A percentile compares a stretch with the other conserved stretches of the same genome.
These are phyloP conservation scores for Tridacna crocea DNA, from an alignment of 2,888 invertebrate species.

Conservation along the genomic window DNA sequence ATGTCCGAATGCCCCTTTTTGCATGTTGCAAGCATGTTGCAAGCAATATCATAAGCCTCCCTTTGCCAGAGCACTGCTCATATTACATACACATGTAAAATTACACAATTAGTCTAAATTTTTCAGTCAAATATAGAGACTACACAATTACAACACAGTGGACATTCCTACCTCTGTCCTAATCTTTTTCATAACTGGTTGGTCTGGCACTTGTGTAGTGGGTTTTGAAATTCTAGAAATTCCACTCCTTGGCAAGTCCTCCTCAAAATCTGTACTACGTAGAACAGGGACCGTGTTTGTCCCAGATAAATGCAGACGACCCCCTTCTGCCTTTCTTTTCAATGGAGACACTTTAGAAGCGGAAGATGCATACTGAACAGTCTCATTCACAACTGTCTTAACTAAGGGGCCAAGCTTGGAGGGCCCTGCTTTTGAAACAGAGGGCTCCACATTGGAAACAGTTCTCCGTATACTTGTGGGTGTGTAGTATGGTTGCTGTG, in stretches of 20 bases:
- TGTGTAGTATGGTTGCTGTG: conserved; percentile 18
- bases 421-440: conserved; percentile 25
- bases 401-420: background rate
- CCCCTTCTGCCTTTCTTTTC: conserved; percentile 52
- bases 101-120: too few species aligned
- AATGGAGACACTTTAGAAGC: background rate
- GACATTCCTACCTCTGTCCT: background rate
- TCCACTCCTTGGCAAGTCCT: conserved; percentile 11
- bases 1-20: too few species aligned
- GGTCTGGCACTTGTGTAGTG: background rate
- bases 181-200: conserved; percentile 14
- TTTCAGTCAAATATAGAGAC: too few species aligned
- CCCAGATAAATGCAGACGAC: conserved; percentile 44
- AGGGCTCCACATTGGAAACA: conserved; percentile 17
- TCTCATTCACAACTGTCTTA: conserved; percentile 48
- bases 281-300: conserved; percentile 34
- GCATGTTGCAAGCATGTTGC: too few species aligned
- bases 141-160: too few species aligned
- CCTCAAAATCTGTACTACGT: conserved; percentile 3
- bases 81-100: too few species aligned
- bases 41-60: too few species aligned
- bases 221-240: conserved; percentile 4
- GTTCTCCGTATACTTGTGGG: conserved; percentile 26
- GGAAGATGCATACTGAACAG: background rate
- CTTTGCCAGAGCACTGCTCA: too few species aligned